Evolutionary conservation across 2,888 invertebrate genomes (phyloP).

Genomic region (Patella caerulea): DNA sequence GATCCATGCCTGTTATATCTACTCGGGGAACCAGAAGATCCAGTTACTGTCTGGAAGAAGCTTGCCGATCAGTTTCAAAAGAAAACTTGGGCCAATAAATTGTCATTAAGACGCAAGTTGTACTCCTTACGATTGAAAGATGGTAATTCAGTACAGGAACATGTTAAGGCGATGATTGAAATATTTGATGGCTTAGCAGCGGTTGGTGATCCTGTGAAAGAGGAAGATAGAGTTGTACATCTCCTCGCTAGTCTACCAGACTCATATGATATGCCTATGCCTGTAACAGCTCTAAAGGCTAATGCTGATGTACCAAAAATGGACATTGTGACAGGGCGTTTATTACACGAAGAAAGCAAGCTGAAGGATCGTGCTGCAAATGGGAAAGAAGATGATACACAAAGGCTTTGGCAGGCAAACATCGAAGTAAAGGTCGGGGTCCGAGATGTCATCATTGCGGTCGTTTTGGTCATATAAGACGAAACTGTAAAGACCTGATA

Average conservation of each 20-base stretch:
- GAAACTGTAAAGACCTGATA: neutral
- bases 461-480: neutral
- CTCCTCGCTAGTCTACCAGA: neutral
- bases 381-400: neutral
- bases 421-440: neutral
- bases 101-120: no score
- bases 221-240: neutral
- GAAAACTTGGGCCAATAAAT: no score
- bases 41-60: no score
- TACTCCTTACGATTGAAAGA: no score
- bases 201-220: neutral
- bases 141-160: no score
- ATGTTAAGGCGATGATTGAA: no score
- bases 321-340: neutral
- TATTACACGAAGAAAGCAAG: neutral
- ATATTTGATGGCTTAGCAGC: neutral
- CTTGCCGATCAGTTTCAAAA: no score
- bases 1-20: no score
- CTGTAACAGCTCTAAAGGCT: neutral
- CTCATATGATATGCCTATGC: neutral
- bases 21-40: no score
- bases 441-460: neutral
- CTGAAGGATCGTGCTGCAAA: neutral
- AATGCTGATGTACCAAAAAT: neutral
- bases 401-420: neutral